Evolutionary conservation across 2,113 vertebrate genomes (phyloP).

Genomic region (Lagopus leucura): DNA sequence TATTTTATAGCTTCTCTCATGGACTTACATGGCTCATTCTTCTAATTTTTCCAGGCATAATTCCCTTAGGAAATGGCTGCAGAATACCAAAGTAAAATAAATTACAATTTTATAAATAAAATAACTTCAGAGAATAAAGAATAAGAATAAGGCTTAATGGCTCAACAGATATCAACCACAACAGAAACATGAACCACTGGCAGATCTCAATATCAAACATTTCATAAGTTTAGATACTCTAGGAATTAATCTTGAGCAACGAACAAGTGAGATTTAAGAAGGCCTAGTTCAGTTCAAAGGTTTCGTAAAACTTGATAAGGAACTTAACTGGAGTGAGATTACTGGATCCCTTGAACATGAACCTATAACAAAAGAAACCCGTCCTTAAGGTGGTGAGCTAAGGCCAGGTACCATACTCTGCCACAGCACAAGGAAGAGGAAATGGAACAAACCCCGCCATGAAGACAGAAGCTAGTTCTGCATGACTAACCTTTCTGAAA

Average conservation of each 20-base stretch:
- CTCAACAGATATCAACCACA: not conserved
- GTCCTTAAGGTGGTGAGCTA: not conserved
- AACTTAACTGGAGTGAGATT: not conserved
- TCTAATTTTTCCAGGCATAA: slow-evolving; percentile 74
- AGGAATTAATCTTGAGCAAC: not conserved
- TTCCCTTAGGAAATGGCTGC: slow-evolving; percentile 41
- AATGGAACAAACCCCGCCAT: not conserved
- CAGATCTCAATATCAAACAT: not conserved
- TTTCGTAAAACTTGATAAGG: not conserved
- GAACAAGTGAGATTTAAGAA: not conserved
- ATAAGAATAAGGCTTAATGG: not conserved
- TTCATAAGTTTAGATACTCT: not conserved
- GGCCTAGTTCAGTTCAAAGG: not conserved
- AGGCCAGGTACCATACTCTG: not conserved
- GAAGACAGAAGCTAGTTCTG: not conserved
- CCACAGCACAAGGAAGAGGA: not conserved
- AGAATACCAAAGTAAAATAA: slow-evolving; percentile 57
- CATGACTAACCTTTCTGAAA: not conserved
- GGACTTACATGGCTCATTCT: slow-evolving; percentile 68
- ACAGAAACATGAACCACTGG: not conserved
- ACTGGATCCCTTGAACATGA: not conserved
- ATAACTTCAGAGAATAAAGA: not conserved
- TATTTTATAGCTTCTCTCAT: slow-evolving; percentile 74
- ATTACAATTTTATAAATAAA: slow-evolving; percentile 50
- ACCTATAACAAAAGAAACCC: not conserved